Conservation (phyloP, 2,888 invertebrate species). For the Lithophane leautieri region DNA sequence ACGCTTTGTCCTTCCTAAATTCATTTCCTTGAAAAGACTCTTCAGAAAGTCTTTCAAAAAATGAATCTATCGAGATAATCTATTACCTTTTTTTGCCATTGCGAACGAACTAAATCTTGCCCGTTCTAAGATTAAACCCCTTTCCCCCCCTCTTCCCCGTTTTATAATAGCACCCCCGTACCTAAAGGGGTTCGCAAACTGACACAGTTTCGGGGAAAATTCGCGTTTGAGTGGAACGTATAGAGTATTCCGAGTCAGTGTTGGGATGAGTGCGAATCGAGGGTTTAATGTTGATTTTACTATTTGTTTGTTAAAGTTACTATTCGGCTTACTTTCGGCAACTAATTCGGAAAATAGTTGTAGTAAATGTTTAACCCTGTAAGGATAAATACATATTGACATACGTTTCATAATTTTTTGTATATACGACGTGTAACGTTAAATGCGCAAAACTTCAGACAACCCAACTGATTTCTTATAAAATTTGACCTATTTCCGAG, state of each 20-base stretch:
- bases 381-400: neutral
- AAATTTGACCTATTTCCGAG: no score
- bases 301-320: neutral
- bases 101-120: slow-evolving; percentile 34
- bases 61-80: slow-evolving; percentile 22
- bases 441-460: no score
- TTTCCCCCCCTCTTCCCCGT: neutral
- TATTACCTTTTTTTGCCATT: slow-evolving; percentile 27
- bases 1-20: neutral
- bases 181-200: slow-evolving; percentile 27
- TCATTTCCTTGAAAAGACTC: neutral
- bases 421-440: no score
- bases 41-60: slow-evolving; percentile 12
- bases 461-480: no score
- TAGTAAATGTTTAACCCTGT: neutral
- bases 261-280: slow-evolving; percentile 12
- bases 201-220: slow-evolving; percentile 33
- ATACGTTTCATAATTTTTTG: no score
- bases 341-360: no score
- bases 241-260: slow-evolving; percentile 12
- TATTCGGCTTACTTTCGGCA: slow-evolving; percentile 1
- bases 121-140: slow-evolving; percentile 39
- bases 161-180: slow-evolving; percentile 32
- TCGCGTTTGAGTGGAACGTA: slow-evolving; percentile 5
- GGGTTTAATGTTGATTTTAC: neutral